Evolutionary conservation across 2,797 vertebrate species (phyloP).

Genomic region (Parambassis ranga): DNA sequence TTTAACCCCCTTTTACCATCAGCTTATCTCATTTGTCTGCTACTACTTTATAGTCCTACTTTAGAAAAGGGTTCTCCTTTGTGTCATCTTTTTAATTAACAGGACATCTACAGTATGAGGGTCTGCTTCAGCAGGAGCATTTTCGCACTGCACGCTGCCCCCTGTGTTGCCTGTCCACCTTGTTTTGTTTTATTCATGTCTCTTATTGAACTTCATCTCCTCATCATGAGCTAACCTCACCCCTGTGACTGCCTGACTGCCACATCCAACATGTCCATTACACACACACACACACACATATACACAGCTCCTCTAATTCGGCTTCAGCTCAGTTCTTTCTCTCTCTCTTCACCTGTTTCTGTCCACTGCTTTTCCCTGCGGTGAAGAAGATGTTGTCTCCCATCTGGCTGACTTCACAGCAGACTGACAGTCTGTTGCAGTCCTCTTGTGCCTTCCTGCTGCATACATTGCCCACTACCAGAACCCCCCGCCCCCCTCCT

Average conservation of each 20-base stretch:
- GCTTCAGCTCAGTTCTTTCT: conserved; percentile 13
- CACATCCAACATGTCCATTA: conserved; percentile 31
- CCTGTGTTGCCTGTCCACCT: conserved; percentile 18
- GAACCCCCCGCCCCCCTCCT: no score
- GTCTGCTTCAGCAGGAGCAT: conserved; percentile 14
- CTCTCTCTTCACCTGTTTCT: conserved; percentile 47
- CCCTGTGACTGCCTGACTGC: conserved; percentile 35
- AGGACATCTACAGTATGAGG: conserved; percentile 16
- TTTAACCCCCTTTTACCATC: no score
- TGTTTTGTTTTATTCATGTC: conserved; percentile 63
- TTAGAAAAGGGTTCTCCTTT: no score
- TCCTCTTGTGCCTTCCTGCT: conserved; percentile 60
- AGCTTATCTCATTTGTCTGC: no score
- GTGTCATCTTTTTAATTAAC: conserved; percentile 26
- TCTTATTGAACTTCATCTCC: conserved; percentile 42
- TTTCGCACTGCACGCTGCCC: conserved; percentile 23
- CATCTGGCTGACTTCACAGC: conserved; percentile 77
- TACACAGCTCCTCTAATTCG: conserved; percentile 44
- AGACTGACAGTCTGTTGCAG: conserved; percentile 65
- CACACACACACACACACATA: conserved; percentile 20
- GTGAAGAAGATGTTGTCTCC: conserved; percentile 75
- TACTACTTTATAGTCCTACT: no score
- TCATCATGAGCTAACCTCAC: conserved; percentile 20
- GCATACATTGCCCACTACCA: conserved; percentile 33
- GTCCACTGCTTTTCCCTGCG: conserved; percentile 64